Base-by-base conservation (phyloP, 23 tunicate species). In the Trididemnum nubilum region DNA sequence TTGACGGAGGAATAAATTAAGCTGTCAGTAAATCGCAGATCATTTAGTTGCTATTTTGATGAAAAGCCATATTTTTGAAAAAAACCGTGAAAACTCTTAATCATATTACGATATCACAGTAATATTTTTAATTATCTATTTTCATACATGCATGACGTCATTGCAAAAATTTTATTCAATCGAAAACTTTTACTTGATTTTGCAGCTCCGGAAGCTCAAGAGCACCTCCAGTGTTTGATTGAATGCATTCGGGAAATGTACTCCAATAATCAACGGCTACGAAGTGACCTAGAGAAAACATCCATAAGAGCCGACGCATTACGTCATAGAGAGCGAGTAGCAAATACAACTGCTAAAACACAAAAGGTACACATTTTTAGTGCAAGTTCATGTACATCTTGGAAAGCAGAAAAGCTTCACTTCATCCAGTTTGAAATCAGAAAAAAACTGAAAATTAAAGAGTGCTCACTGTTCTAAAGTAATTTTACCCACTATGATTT, bases 181-280 rank as follows among this genome's bases (percentile, higher is more conserved):
- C n/a, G n/a, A n/a, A n/a, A n/a, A n/a, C n/a, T n/a, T n/a, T n/a
- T n/a, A n/a, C n/a, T n/a, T n/a, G n/a, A n/a, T 61, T 61, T 61
- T 61, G 67, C 67, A 85, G 88, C 63, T 1, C 19, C 26, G 2
- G 81, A 65, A 4, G 57, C 51, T 15, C 66, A 76, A 35, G 66
- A 66, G 28, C 82, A 85, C 31, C 61, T 85, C n/a, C 82, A 85
- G 44, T 59, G 82, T 34, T 65, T 85, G 36, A 76, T 85, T 30
- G 88, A 85, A 30, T 85, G 88, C 82, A 76, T 85, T 1, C 35
- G 34, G n/a, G 82, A 65, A 33, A 29, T 76, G 50, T 61, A 33
- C 49, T 4, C 5, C 0, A 76, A 76, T 21, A 60, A 51, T 39
- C 33, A 21, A 15, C 9, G n/a, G 36, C 50, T 34, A 35, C 38